A percentile compares a stretch with the other conserved stretches of the same genome.
These are phyloP conservation scores for Neocloeon triangulifer DNA, from an alignment of 1,140 invertebrate species.

Conservation along the genomic window DNA sequence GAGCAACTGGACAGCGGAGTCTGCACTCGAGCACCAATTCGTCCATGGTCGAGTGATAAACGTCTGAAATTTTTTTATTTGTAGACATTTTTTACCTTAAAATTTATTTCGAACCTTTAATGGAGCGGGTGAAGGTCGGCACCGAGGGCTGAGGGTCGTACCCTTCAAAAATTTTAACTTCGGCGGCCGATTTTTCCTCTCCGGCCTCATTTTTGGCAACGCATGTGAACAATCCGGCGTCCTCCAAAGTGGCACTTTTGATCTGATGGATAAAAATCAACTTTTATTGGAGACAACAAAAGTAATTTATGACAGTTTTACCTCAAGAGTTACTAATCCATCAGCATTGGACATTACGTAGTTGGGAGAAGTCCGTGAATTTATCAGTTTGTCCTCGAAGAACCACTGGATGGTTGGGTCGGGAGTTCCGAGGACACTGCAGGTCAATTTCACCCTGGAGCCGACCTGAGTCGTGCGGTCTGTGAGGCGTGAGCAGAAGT, in stretches of 20 bases:
- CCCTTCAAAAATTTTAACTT: slow-evolving; percentile 33
- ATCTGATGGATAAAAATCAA: too few relatives aligned
- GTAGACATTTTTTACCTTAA: slow-evolving; percentile 15
- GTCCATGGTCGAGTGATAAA: slow-evolving; percentile 39
- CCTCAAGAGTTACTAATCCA: slow-evolving; percentile 51
- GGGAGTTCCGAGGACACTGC: slow-evolving; percentile 57
- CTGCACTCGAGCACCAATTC: slow-evolving; percentile 53
- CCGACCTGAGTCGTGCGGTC: slow-evolving; percentile 50
- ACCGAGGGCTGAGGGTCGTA: slow-evolving; percentile 41
- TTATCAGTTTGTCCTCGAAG: slow-evolving; percentile 39
- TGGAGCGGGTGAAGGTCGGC: slow-evolving; percentile 43
- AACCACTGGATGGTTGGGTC: slow-evolving; percentile 64
- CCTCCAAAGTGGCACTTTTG: slow-evolving; percentile 19
- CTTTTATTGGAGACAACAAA: too few relatives aligned
- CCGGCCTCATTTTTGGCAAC: slow-evolving; percentile 50
- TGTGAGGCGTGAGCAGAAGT: slow-evolving; percentile 57
- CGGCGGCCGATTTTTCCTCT: slow-evolving; percentile 36
- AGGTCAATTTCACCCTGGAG: slow-evolving; percentile 54
- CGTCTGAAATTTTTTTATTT: slow-evolving; percentile 25
- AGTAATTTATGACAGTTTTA: too few relatives aligned
- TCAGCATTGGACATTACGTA: slow-evolving; percentile 31
- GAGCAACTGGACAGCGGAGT: slow-evolving; percentile 41
- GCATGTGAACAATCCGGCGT: slow-evolving; percentile 51
- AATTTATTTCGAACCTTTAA: slow-evolving; percentile 29
- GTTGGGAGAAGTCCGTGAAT: slow-evolving; percentile 11